These are phyloP conservation scores for Parnassius orleans DNA, from an alignment of 2,888 invertebrate genomes.

Conservation along the genomic window DNA sequence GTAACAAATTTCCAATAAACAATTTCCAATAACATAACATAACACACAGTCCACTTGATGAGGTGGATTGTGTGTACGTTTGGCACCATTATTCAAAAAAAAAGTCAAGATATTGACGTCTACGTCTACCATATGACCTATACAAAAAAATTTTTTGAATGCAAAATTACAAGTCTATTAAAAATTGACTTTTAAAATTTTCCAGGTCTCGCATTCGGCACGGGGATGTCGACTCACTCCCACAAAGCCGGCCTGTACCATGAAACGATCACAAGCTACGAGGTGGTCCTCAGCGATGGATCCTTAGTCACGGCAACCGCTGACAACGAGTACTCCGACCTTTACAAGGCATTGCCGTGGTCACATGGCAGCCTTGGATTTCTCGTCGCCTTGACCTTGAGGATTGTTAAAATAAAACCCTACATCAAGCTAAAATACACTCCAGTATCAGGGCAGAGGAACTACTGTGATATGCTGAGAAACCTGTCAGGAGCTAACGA, in stretches of 20 bases:
- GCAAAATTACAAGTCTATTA: too few species aligned
- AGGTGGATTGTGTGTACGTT: too few species aligned
- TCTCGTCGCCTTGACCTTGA: conserved; percentile 83
- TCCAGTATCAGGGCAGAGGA: conserved; percentile 82
- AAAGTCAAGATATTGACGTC: too few species aligned
- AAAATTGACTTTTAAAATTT: background rate
- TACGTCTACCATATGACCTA: too few species aligned
- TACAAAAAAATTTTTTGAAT: background rate
- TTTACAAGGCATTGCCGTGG: conserved; percentile 83
- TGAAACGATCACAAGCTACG: conserved; percentile 83
- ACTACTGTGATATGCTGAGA: conserved; percentile 83
- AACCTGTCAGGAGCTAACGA: conserved; percentile 81
- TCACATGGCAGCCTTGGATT: conserved; percentile 85
- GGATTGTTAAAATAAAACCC: conserved; percentile 83
- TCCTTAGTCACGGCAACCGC: conserved; percentile 79
- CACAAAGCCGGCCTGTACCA: conserved; percentile 86
- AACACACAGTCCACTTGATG: too few species aligned
- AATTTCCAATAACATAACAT: too few species aligned
- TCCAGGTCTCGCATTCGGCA: conserved; percentile 83
- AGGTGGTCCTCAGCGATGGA: conserved; percentile 84
- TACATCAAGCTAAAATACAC: conserved; percentile 84
- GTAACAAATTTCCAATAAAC: too few species aligned
- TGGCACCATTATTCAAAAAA: too few species aligned
- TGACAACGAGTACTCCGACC: conserved; percentile 79
- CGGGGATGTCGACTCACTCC: conserved; percentile 88